Evolutionary conservation across 2,888 invertebrate genomes (phyloP), one percentile per base, ranked within the genome.

Genomic region (Caenorhabditis macrosperma): DNA sequence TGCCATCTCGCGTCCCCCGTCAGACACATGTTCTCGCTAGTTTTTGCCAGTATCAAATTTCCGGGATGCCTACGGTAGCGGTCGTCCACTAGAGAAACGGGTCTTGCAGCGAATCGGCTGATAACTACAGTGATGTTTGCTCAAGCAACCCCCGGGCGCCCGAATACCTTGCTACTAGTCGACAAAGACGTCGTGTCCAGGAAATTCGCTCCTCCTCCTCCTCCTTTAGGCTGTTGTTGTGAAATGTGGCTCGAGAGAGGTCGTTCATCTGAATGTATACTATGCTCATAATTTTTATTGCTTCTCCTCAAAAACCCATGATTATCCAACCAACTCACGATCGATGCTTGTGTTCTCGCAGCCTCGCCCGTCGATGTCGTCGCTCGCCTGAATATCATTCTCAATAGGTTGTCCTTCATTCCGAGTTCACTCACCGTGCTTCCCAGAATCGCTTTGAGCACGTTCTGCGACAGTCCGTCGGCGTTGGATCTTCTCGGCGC

Each of bases 1-100:
- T 38, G 59, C 26, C 57, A 33, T 6, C 41, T 22, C n/a, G 10
- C 20, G 22, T n/a, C 15, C 20, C 35, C 61, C 33, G 54, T 33
- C 61, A 64, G 72, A 72, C 72, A 72, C 72, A 72, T 72, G 72
- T 72, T 72, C 72, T 72, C 71, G 63, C 71, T 63, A 44, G 72
- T 72, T 72, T 72, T 72, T 72, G 55, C 44, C 28, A 33, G 61
- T 52, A 24, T 72, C 72, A 20, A 20, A 46, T 72, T 71, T 54
- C 71, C 10, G 35, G 15, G 57, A n/a, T n/a, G 64, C 22, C 46
- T 72, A 72, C 72, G 54, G 72, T 72, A 72, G 33, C 17, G 7
- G n/a, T 15, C 26, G 41, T 38, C 38, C 38, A 38, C 46, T 46
- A 46, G 41, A 15, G 10, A 33, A 33, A n/a, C n/a, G n/a, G n/a